Evolutionary conservation across 2,113 vertebrate species (phyloP).

Genomic region (Istiophorus platypterus): DNA sequence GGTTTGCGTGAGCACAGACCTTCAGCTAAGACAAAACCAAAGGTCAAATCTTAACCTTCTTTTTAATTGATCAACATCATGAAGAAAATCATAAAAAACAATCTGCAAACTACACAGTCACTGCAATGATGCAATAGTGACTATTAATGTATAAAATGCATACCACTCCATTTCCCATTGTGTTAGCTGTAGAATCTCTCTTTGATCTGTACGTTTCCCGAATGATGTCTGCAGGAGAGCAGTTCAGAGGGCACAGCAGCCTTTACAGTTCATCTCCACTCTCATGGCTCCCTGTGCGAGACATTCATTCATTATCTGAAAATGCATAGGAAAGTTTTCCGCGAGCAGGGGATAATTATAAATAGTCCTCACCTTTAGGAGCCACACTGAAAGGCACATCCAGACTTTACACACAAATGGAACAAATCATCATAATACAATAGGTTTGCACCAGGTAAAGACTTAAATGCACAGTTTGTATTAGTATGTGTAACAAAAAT

Average conservation of each 20-base stretch:
- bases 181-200: neutral
- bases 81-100: slow-evolving; percentile 30
- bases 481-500: neutral
- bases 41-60: neutral
- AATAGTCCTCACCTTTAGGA: slow-evolving; percentile 17
- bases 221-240: neutral
- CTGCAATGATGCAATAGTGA: slow-evolving; percentile 7
- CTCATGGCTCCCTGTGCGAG: slow-evolving; percentile 6
- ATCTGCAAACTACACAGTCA: slow-evolving; percentile 33
- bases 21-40: slow-evolving; percentile 7
- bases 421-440: neutral
- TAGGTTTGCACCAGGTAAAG: neutral
- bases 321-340: slow-evolving; percentile 1
- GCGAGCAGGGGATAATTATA: slow-evolving; percentile 44
- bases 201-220: slow-evolving; percentile 15
- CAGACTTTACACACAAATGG: neutral
- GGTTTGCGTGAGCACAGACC: neutral
- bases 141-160: slow-evolving; percentile 35
- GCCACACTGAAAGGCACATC: neutral
- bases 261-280: neutral
- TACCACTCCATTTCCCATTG: neutral
- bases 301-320: slow-evolving; percentile 24
- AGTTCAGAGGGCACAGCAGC: slow-evolving; percentile 40
- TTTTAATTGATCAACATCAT: slow-evolving; percentile 10
- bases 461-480: neutral